Base-by-base conservation (phyloP, 2,888 invertebrate species). In the Hipparchia sbordonii region DNA sequence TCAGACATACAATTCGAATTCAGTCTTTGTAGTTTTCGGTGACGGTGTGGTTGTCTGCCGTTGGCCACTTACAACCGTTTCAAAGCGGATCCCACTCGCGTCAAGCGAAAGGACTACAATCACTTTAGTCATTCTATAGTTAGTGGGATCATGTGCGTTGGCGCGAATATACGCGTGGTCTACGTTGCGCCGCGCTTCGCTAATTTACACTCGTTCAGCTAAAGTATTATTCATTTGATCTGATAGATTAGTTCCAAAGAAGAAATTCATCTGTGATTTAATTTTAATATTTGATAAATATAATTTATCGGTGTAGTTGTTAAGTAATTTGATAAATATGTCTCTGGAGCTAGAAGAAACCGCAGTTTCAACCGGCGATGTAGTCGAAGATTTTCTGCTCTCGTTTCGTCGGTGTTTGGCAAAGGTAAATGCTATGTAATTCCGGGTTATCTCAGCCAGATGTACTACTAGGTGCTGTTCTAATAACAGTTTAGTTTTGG, bases 351-450 rank as follows among this genome's bases (percentile, higher is more conserved):
- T 95, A 85, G 96, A 95, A 86, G 95, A 96, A 79, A 87, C 95
- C 48, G 88, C 94, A 81, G 93, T 94, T 80, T 87, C 94, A 84
- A 94, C 96, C 79, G 96, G 96, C 80, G 96, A 96, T 89, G 95
- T 96, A 81, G 94, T 97, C 88, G 96, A 96, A 86, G 96, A 97
- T 89, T 96, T 96, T 89, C 94, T 96, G 82, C 89, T 95, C 81
- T 94, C 96, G 84, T 96, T 96, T 85, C 95, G 96, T 79, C 95
- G 96, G 82, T 94, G 96, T 84, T 94, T 96, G 89, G 94, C 95
- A 90, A 95, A 95, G 96, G 96, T 96, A 96, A 93, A 88, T 90
- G 88, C 80, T 89, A 84, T 91, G 89, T 89, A 89, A 88, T 89
- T 90, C 89, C 81, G 87, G 84, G 81, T 85, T 86, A 85, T 82